Conservation (phyloP, 30 jellyfish, hydroid and myxozoan species). For the Catostylus mosaicus region DNA sequence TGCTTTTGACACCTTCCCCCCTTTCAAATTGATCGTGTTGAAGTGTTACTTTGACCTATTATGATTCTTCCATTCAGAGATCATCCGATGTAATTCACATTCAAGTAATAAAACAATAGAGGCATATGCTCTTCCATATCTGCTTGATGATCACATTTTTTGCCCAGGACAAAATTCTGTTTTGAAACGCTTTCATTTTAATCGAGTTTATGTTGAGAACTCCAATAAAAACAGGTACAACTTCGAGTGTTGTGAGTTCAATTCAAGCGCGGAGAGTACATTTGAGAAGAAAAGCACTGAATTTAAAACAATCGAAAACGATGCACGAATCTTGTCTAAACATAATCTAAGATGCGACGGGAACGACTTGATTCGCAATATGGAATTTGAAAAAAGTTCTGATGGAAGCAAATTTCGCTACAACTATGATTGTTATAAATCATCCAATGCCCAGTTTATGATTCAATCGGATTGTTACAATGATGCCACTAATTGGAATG, state of each 20-base stretch:
- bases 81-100: not conserved
- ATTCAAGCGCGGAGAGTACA: not conserved
- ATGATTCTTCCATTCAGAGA: not conserved
- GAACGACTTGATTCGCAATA: not conserved
- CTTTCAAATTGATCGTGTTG: no score
- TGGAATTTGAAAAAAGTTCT: not conserved
- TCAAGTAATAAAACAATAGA: not conserved
- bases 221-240: not conserved
- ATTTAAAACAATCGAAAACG: not conserved
- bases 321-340: not conserved
- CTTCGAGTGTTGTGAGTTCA: constrained; percentile 5
- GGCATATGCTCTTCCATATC: not conserved
- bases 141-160: constrained; percentile 1
- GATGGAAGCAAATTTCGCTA: constrained; percentile 7
- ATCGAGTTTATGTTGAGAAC: not conserved
- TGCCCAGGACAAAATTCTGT: not conserved
- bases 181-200: not conserved
- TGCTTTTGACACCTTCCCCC: no score
- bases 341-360: constrained; percentile 1
- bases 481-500: constrained; percentile 12
- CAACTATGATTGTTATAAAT: not conserved
- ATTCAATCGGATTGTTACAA: not conserved
- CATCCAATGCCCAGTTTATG: not conserved
- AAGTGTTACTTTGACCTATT: no score
- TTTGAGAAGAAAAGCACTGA: not conserved